These are phyloP conservation scores for Kobus ellipsiprymnus DNA, from an alignment of 2,113 vertebrate species.

Conservation along the genomic window DNA sequence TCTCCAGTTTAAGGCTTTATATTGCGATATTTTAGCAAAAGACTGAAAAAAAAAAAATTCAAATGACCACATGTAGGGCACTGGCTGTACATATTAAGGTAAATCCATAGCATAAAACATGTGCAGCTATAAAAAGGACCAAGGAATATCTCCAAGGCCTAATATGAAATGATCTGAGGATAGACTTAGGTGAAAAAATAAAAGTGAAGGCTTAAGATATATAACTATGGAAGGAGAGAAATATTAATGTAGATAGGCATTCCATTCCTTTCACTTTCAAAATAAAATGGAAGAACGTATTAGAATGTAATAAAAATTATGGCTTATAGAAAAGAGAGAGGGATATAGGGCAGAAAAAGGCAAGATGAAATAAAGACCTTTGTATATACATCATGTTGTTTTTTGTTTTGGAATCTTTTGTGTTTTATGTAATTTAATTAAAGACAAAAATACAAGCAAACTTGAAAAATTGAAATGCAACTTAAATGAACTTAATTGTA, in stretches of 20 bases:
- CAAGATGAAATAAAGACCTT: neutral
- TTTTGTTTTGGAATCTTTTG: neutral
- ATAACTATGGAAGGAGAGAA: neutral
- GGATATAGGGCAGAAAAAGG: neutral
- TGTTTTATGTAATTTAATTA: neutral
- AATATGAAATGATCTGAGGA: neutral
- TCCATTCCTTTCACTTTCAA: neutral
- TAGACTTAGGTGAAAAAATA: neutral
- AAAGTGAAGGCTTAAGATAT: neutral
- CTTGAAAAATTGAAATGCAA: neutral
- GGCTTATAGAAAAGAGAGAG: neutral
- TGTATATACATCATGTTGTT: neutral
- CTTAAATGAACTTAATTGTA: neutral
- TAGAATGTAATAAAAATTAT: neutral
- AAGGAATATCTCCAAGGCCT: neutral
- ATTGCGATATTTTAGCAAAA: neutral
- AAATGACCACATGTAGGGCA: neutral
- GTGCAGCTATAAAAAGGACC: neutral
- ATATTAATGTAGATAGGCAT: neutral
- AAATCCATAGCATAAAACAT: neutral
- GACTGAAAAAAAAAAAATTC: neutral
- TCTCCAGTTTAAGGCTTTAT: neutral
- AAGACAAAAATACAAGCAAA: neutral
- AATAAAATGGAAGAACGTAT: neutral
- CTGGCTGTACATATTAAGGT: neutral